phyloP scores from a whole-genome alignment of 2,888 invertebrate genomes.

The Cordilura impudica region DNA sequence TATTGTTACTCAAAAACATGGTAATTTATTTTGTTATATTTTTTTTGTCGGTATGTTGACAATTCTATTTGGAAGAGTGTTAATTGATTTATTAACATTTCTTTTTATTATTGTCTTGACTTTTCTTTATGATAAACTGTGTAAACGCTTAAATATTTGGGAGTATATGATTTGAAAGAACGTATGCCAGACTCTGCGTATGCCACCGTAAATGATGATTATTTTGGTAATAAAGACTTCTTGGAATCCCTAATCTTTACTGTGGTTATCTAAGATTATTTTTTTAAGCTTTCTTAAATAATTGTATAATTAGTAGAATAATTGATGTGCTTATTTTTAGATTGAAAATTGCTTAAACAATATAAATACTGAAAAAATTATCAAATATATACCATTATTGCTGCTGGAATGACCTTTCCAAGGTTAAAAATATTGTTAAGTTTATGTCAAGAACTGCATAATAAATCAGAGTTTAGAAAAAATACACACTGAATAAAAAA shows the following conservation, averaged over 20 bases:
- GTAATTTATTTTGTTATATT: background rate
- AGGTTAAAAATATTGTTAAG: background rate
- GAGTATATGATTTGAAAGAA: background rate
- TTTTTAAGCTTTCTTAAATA: background rate
- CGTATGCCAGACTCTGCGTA: background rate
- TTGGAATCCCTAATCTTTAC: constrained; percentile 28
- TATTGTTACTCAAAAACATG: background rate
- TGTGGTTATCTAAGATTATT: background rate
- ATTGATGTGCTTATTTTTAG: background rate
- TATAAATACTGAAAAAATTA: no score
- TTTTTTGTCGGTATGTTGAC: constrained; percentile 17
- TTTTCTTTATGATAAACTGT: background rate
- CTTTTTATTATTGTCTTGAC: constrained; percentile 28
- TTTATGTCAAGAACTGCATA: background rate
- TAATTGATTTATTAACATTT: constrained; percentile 62
- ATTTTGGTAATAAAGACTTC: constrained; percentile 26
- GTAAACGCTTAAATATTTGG: constrained; percentile 8
- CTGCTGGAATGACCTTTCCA: no score
- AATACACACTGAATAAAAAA: no score
- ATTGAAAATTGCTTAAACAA: no score
- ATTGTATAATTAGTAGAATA: background rate
- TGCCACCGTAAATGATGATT: background rate
- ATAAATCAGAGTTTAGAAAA: no score
- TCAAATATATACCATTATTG: no score
- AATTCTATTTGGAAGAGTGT: constrained; percentile 46